phyloP scores from a whole-genome alignment of 2,888 invertebrate species.

The Branchellion lobata region DNA sequence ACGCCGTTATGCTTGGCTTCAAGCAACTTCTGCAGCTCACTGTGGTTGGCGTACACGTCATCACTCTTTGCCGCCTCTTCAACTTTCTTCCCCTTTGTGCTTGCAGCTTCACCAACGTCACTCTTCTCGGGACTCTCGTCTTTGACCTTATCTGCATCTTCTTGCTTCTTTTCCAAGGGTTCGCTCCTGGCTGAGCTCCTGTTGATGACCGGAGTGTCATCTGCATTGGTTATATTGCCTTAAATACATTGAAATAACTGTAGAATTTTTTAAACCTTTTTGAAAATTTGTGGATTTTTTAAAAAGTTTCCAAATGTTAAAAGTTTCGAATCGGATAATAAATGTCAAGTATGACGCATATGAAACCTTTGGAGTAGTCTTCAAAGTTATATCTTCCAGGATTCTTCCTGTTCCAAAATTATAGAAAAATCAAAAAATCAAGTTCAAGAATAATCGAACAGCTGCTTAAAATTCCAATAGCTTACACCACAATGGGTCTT shows the following conservation, averaged over 20 bases:
- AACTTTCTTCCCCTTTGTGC: not conserved
- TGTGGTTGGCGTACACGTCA: slow-evolving; percentile 4
- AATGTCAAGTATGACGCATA: too few relatives aligned
- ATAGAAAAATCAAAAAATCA: not conserved
- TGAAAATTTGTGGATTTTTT: too few relatives aligned
- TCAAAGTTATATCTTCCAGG: slow-evolving; percentile 2
- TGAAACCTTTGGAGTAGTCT: not conserved
- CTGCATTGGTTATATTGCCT: not conserved
- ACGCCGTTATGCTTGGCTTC: not conserved
- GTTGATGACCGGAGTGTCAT: not conserved
- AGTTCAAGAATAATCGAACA: too few relatives aligned
- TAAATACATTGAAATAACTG: not conserved
- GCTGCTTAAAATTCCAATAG: too few relatives aligned
- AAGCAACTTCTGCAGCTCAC: not conserved
- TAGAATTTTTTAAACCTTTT: too few relatives aligned
- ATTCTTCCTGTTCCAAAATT: not conserved
- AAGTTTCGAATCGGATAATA: not conserved
- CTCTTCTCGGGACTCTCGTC: not conserved
- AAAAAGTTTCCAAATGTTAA: too few relatives aligned
- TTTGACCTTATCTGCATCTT: not conserved
- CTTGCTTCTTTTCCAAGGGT: too few relatives aligned
- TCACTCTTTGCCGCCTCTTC: not conserved
- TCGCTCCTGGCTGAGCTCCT: not conserved
- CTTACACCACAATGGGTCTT: slow-evolving; percentile 10
- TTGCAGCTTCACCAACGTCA: not conserved